Evolutionary conservation across 2,888 invertebrate species (phyloP), one percentile per base, ranked within the genome.

Genomic region (Spilarctia lutea): DNA sequence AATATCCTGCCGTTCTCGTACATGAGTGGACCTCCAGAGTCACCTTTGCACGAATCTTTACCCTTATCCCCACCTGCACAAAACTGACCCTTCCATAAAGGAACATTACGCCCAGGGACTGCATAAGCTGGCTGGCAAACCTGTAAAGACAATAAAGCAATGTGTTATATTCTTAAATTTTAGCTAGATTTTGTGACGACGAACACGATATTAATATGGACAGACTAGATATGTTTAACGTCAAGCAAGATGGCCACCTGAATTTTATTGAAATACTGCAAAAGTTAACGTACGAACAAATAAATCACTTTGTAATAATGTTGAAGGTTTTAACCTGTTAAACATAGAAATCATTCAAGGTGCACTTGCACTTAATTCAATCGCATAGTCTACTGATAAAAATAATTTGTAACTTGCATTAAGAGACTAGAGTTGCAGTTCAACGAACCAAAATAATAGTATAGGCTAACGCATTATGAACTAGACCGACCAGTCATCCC

Each of bases 21-120:
- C 96, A 97, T 97, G 16, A 97, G 91, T 0, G 97, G 97, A 0
- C 97, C 97, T 0, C 97, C 97, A 65, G 97, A 97, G 83, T 97
- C 97, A 0, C 97, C 97, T 45, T 93, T 89, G 85, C 97, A 97
- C 0, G 97, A 96, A 87, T 97, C 97, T 81, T 93, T 93, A 3
- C 95, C 96, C 35, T 85, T 87, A 65, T 90, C 89, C 1, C 97
- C 97, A 1, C 97, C 97, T 1, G 97, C 97, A 86, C 97, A 97
- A 7, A 97, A 77, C 76, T 91, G 91, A 7, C 86, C 83, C 1
- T 83, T 77, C 87, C 86, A 87, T 35, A 91, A 73, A 1, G 20
- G 6, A 10, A 70, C 68, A 6, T 24, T 68, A 4, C 68, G 66
- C 18, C 70, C 72, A 30, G 52, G 65, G 18, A 27, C 68, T 24